These are phyloP conservation scores for Esox masquinongy DNA, from an alignment of 2,797 vertebrate species.

Conservation along the genomic window DNA sequence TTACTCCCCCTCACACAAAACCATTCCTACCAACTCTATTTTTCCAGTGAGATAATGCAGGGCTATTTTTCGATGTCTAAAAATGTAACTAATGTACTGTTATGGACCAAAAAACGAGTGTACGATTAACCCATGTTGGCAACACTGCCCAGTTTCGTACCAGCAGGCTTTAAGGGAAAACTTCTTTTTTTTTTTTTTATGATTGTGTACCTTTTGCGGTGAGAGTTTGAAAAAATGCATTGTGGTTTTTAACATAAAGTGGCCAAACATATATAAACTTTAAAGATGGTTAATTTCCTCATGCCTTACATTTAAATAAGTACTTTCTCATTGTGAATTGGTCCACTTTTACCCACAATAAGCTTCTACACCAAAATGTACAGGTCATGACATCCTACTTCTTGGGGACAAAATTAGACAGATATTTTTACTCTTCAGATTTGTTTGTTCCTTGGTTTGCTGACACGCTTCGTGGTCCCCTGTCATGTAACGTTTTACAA, in stretches of 20 bases:
- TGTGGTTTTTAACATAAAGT: neutral
- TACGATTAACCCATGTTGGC: constrained; percentile 25
- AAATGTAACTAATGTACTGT: constrained; percentile 13
- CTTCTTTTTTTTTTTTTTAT: constrained; percentile 6
- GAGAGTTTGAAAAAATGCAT: constrained; percentile 19
- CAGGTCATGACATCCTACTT: neutral
- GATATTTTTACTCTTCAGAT: no score
- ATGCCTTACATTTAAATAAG: neutral
- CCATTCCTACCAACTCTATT: constrained; percentile 12
- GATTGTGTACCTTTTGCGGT: constrained; percentile 36
- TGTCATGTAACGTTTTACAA: neutral
- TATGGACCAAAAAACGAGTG: constrained; percentile 70
- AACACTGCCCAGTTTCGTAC: constrained; percentile 32
- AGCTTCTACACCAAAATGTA: neutral
- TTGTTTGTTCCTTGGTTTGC: no score
- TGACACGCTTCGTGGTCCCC: no score
- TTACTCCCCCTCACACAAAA: constrained; percentile 23
- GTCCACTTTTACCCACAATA: neutral
- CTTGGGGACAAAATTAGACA: no score
- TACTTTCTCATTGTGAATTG: no score
- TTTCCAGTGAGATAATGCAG: constrained; percentile 41
- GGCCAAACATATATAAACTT: neutral
- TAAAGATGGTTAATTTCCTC: neutral
- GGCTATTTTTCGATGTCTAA: neutral
- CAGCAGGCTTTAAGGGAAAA: constrained; percentile 33